phyloP scores from a whole-genome alignment of 2,888 invertebrate species.

The Melanchra persicariae region DNA sequence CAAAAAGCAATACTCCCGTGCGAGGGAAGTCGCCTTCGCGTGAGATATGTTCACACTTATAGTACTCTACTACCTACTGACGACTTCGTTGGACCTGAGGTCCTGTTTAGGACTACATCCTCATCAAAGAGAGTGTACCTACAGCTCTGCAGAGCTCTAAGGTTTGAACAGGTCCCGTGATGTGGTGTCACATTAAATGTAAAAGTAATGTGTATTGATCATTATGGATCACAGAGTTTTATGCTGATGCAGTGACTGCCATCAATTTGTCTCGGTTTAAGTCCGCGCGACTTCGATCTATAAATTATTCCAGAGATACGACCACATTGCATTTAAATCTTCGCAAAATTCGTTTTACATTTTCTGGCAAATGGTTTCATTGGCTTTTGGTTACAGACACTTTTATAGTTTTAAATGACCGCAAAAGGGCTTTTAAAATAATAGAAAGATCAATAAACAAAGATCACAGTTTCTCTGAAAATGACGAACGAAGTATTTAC shows the following conservation, averaged over 20 bases:
- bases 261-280: slow-evolving; percentile 28
- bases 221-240: not conserved
- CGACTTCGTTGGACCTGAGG: too few relatives aligned
- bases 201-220: not conserved
- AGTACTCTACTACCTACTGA: too few relatives aligned
- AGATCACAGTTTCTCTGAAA: not conserved
- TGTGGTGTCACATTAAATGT: not conserved
- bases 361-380: slow-evolving; percentile 21
- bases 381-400: slow-evolving; percentile 21
- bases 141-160: too few relatives aligned
- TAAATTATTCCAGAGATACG: slow-evolving; percentile 39
- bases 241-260: slow-evolving; percentile 15
- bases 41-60: too few relatives aligned
- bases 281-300: slow-evolving; percentile 6
- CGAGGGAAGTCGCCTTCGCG: too few relatives aligned
- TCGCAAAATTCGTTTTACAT: slow-evolving; percentile 20
- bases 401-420: slow-evolving; percentile 26
- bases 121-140: too few relatives aligned
- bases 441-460: slow-evolving; percentile 15
- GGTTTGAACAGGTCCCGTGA: not conserved
- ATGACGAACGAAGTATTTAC: too few relatives aligned
- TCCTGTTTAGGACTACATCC: too few relatives aligned
- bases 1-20: too few relatives aligned
- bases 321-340: slow-evolving; percentile 44
- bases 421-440: slow-evolving; percentile 12